A percentile compares a stretch with the other conserved stretches of the same genome.
These are phyloP conservation scores for Malaclemys terrapin DNA, from an alignment of 2,113 vertebrate genomes.

Conservation along the genomic window DNA sequence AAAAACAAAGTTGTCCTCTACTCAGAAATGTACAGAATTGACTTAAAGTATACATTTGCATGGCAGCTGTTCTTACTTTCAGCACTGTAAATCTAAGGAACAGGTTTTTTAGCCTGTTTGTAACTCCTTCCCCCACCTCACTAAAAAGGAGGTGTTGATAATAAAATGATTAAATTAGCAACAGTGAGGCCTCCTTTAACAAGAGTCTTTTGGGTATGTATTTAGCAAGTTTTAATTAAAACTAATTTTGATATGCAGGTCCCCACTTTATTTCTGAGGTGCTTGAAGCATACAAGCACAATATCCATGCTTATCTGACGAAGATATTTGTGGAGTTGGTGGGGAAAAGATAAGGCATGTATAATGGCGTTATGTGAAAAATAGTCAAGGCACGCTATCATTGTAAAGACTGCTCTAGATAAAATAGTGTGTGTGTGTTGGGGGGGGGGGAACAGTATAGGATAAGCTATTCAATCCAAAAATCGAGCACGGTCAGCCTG, in stretches of 20 bases:
- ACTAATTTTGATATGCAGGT: neutral
- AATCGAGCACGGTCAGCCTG: neutral
- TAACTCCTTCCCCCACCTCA: neutral
- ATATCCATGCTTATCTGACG: neutral
- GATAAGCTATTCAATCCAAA: neutral
- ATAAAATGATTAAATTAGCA: conserved; percentile 53
- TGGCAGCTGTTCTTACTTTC: conserved; percentile 26
- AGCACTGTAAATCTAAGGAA: conserved; percentile 37
- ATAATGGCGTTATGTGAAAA: neutral
- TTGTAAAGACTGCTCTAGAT: neutral
- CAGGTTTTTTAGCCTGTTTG: neutral
- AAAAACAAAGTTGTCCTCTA: conserved; percentile 3
- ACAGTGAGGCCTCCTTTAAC: conserved; percentile 29
- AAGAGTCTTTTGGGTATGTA: neutral
- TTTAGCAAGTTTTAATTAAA: neutral
- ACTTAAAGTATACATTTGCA: neutral
- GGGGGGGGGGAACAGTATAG: neutral
- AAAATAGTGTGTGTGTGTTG: neutral
- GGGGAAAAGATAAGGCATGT: neutral
- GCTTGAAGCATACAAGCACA: accelerated
- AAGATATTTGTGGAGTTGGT: neutral
- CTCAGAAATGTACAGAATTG: neutral
- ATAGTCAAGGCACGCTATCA: no score
- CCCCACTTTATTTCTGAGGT: neutral
- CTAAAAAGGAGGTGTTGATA: conserved; percentile 19